Evolutionary conservation across 2,113 vertebrate species (phyloP).

Genomic region (Lophotis ruficrista): DNA sequence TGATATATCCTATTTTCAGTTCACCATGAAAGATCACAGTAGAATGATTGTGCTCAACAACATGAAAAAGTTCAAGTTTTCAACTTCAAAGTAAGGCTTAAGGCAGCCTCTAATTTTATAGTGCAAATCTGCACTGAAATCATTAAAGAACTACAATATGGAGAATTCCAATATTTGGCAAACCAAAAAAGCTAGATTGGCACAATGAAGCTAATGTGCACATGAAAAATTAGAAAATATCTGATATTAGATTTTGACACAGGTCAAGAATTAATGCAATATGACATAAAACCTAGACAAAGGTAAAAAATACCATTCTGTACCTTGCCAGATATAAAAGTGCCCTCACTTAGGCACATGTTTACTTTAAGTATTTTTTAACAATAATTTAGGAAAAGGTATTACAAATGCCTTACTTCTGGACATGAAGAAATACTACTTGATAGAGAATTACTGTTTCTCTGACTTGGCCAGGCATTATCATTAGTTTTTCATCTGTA

Average conservation of each 20-base stretch:
- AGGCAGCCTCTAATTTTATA: background rate
- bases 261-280: background rate
- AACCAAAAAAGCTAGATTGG: background rate
- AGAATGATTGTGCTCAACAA: background rate
- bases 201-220: background rate
- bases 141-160: background rate
- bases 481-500: background rate
- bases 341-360: background rate
- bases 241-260: background rate
- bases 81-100: background rate
- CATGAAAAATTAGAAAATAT: background rate
- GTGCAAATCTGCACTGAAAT: background rate
- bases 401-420: background rate
- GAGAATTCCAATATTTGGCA: background rate
- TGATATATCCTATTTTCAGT: background rate
- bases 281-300: background rate
- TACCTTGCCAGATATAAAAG: background rate
- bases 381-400: background rate
- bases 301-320: background rate
- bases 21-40: background rate
- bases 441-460: background rate
- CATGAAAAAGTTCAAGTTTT: background rate
- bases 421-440: background rate
- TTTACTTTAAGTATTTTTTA: background rate
- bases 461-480: background rate